These are phyloP conservation scores for Psettodes erumei DNA, from an alignment of 2,113 vertebrate genomes.

Conservation along the genomic window DNA sequence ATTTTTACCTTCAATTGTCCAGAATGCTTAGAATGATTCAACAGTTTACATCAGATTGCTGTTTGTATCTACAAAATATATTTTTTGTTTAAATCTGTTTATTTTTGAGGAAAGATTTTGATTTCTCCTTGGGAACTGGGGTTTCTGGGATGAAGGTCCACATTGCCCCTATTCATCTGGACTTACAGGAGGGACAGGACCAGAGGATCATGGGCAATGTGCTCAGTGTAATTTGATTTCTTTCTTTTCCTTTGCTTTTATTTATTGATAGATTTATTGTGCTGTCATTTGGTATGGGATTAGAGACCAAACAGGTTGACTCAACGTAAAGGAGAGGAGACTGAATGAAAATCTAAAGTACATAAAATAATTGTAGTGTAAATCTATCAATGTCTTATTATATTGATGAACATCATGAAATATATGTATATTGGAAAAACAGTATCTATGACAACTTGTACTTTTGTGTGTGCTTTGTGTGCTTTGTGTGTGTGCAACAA, in stretches of 20 bases:
- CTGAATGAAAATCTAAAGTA: slow-evolving; percentile 82
- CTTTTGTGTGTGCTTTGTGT: slow-evolving; percentile 76
- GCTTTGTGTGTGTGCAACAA: slow-evolving; percentile 67
- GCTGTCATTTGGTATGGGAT: slow-evolving; percentile 76
- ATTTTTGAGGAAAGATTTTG: slow-evolving; percentile 59
- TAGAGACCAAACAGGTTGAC: slow-evolving; percentile 75
- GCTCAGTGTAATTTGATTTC: slow-evolving; percentile 37
- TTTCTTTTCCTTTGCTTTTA: slow-evolving; percentile 59
- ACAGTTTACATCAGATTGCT: slow-evolving; percentile 75
- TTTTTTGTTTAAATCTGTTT: slow-evolving; percentile 75
- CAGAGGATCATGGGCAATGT: slow-evolving; percentile 76
- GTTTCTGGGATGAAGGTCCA: slow-evolving; percentile 46
- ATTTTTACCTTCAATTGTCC: slow-evolving; percentile 73
- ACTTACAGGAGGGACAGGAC: slow-evolving; percentile 82
- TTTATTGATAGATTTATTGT: slow-evolving; percentile 79
- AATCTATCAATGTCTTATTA: slow-evolving; percentile 89
- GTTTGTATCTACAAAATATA: slow-evolving; percentile 73
- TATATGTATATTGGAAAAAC: slow-evolving; percentile 86
- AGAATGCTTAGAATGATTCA: slow-evolving; percentile 72
- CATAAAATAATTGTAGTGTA: slow-evolving; percentile 87
- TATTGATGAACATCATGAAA: slow-evolving; percentile 87
- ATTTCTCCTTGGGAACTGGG: slow-evolving; percentile 49
- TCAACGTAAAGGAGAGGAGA: slow-evolving; percentile 75
- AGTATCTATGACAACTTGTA: slow-evolving; percentile 76
- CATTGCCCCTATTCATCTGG: slow-evolving; percentile 75